These are phyloP conservation scores for Tetramorium parvispinum DNA, from an alignment of 1,140 invertebrate species.

Conservation along the genomic window DNA sequence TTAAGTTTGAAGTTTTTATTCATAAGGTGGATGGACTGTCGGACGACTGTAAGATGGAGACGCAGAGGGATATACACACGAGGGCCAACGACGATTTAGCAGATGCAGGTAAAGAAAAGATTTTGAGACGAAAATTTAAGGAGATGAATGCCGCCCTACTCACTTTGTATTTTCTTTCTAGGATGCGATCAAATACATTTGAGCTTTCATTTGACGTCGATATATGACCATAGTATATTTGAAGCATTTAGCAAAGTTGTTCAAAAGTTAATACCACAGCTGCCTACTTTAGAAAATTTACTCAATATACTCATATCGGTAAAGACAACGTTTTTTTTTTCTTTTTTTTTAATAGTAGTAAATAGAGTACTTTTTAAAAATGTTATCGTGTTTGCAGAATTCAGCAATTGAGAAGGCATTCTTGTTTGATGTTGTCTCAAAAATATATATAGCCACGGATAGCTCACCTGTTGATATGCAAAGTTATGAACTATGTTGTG, in stretches of 20 bases:
- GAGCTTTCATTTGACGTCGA: constrained; percentile 99
- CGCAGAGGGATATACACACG: constrained; percentile 99
- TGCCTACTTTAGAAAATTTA: constrained; percentile 98
- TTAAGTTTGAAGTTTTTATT: constrained; percentile 99
- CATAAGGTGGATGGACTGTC: constrained; percentile 99
- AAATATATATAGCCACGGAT: constrained; percentile 99
- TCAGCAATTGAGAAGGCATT: constrained; percentile 99
- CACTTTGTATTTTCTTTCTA: constrained; percentile 74
- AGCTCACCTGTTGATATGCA: constrained; percentile 99
- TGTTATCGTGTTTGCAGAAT: constrained; percentile 89
- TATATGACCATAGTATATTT: constrained; percentile 99
- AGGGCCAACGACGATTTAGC: constrained; percentile 97
- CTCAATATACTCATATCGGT: constrained; percentile 99
- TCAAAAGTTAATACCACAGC: constrained; percentile 98
- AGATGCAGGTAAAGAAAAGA: constrained; percentile 90
- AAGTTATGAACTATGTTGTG: constrained; percentile 99
- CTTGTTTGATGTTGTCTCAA: constrained; percentile 99
- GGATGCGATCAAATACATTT: constrained; percentile 94
- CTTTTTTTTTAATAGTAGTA: not conserved
- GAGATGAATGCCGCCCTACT: not conserved
- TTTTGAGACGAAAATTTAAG: constrained; percentile 4
- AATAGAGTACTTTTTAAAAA: constrained; percentile 23
- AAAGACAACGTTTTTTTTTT: constrained; percentile 75
- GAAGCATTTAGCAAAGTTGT: constrained; percentile 99
- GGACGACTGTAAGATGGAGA: constrained; percentile 99